Evolutionary conservation across 2,797 vertebrate species (phyloP).

Genomic region (Urosaurus nigricauda): DNA sequence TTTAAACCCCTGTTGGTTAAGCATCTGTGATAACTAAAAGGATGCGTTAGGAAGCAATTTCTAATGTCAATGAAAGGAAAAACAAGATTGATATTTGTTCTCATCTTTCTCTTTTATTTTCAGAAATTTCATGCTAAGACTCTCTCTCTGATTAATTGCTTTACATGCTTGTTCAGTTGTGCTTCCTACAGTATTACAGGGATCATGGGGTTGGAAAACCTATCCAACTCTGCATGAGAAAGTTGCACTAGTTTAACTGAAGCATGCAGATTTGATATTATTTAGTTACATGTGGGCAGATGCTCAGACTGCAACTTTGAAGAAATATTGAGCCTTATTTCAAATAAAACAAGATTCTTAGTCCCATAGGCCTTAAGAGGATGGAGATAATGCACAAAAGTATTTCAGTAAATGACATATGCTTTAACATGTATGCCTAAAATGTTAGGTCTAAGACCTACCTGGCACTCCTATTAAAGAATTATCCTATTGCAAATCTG

Average conservation of each 20-base stretch:
- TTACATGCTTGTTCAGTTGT: constrained; percentile 65
- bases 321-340: constrained; percentile 19
- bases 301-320: constrained; percentile 7
- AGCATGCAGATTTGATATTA: constrained; percentile 19
- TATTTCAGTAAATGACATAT: neutral
- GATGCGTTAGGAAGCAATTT: constrained; percentile 29
- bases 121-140: constrained; percentile 87
- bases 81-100: constrained; percentile 78
- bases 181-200: constrained; percentile 59
- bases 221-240: constrained; percentile 37
- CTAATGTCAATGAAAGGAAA: constrained; percentile 13
- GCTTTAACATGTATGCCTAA: neutral
- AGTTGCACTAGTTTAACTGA: constrained; percentile 19
- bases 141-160: constrained; percentile 69
- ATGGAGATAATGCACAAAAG: neutral
- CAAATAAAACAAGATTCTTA: constrained; percentile 14
- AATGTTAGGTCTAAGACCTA: neutral
- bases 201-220: constrained; percentile 43
- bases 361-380: neutral
- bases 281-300: constrained; percentile 35
- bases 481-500: too few species aligned
- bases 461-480: neutral
- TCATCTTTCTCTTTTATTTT: constrained; percentile 64
- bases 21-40: constrained; percentile 47
- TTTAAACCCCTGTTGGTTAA: constrained; percentile 25